Base-by-base conservation (phyloP, 2,888 invertebrate genomes). In the Craniophora ligustri region DNA sequence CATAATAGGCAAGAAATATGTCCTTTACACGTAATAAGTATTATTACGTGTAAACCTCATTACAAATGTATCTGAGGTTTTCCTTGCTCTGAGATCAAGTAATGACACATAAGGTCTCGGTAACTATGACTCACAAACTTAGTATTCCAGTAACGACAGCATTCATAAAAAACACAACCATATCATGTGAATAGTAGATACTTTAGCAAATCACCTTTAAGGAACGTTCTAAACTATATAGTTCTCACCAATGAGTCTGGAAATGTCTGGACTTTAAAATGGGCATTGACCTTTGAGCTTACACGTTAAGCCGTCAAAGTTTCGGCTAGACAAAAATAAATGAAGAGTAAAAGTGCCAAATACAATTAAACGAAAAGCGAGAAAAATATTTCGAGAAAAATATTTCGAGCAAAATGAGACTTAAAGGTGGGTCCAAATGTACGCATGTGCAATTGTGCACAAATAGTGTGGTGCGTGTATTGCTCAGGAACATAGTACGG, bases 61-160 rank as follows among this genome's bases (percentile, higher is more conserved):
- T 41, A 45, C 8, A 13, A 35, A 47, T 47, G 14, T 44, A 34
- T 45, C 44, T 18, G 53, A 67, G 36, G 67, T 67, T 67, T 69
- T 69, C 49, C 50, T 60, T 45, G 31, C 40, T 23, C 8, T 26
- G 19, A 28, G 42, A 65, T 15, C 28, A 34, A 48, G 19, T 13
- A 28, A 26, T 59, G 55, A 59, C 49, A 46, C 56, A 56, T 51
- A 44, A 39, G 48, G 44, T 51, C 51, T 40, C 31, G 16, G 35
- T 38, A 26, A 48, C 8, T 40, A 30, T 67, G 67, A 64, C 16
- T 67, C 63, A 64, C 36, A 1, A 3, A 45, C 14, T 53, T 41
- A 26, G 36, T 38, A 45, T 60, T 53, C 53, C n/a, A 45, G 35
- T 48, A 31, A 40, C 40, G n/a, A 34, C 7, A 13, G 35, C 14